Evolutionary conservation across 2,113 vertebrate genomes (phyloP).

Genomic region (Columba janthina): DNA sequence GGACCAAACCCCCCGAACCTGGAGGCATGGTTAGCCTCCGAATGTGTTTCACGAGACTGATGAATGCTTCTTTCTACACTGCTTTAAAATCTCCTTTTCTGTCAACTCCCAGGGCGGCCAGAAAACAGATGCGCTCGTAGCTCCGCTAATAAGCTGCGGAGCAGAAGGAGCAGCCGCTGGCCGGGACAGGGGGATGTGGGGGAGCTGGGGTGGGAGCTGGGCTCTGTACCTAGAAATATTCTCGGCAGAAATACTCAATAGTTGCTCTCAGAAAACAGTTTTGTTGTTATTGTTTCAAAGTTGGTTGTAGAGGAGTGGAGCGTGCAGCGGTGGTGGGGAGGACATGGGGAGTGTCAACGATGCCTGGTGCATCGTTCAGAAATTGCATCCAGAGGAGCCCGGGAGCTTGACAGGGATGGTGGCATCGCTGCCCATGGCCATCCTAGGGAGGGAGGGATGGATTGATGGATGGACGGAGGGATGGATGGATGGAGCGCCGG

Average conservation of each 20-base stretch:
- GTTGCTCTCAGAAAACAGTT: neutral
- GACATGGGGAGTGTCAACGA: too few relatives aligned
- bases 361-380: accelerated
- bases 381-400: neutral
- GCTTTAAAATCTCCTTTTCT: conserved; percentile 3
- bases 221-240: neutral
- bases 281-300: neutral
- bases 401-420: neutral
- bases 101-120: neutral
- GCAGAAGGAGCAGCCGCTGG: neutral
- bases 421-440: accelerated
- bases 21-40: neutral
- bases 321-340: neutral
- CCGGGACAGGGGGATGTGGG: neutral
- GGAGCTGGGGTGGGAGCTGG: neutral
- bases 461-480: neutral
- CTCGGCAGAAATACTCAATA: neutral
- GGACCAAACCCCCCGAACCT: neutral
- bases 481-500: neutral
- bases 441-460: neutral
- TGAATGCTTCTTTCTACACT: conserved; percentile 65
- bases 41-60: conserved; percentile 33
- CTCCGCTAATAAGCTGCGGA: neutral
- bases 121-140: conserved; percentile 18
- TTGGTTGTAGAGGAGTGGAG: neutral